Base-by-base conservation (phyloP, 2,113 vertebrate species). In the Parus major region DNA sequence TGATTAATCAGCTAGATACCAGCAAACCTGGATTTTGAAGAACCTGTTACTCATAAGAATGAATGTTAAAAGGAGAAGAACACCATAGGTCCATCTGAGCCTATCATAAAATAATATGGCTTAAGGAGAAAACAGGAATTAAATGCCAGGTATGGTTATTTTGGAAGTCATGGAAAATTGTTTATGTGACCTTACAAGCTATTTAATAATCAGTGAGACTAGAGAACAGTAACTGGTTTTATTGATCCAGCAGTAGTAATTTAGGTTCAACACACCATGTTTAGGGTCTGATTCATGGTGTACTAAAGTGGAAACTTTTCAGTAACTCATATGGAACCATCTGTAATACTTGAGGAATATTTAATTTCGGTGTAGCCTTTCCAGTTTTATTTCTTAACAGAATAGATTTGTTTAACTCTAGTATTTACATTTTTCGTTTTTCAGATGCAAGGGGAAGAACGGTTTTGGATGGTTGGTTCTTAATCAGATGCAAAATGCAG, bases 151-250 rank as follows among this genome's bases (percentile, higher is more conserved):
- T 90, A 44, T 88, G 49, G 65, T 94, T 92, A 82, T 92, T 95
- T 92, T 96, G 72, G 35, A 81, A 94, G 56, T 75, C 17, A 44
- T 60, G 47, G 69, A 66, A 93, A 89, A 76, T 73, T 81, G 56
- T 94, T 92, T 93, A 41, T 65, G 31, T 83, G 87, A 93, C 75
- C 66, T 87, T 95, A 84, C 69, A 93, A 90, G 82, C n/a, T 20
- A 49, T 72, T 94, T 95, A 91, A 92, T 92, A 92, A 91, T 84
- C 53, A 82, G 10, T 0, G 0, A 78, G 52, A 65, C 46, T 71
- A 24, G 72, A 86, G 56, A 90, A 68, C 41, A 46, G 79, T 94
- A 88, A 93, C 93, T 90, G 60, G 86, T n/a, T 63, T 88, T 93
- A 93, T 90, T 92, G 92, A 94, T 90, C 0, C 3, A 90, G 78